Percentiles rank a stretch among this genome's conserved stretches.
Evolutionary conservation across 37 sponge, comb jelly and placozoan species (phyloP).

Genomic region (Chondrosia reniformis): DNA sequence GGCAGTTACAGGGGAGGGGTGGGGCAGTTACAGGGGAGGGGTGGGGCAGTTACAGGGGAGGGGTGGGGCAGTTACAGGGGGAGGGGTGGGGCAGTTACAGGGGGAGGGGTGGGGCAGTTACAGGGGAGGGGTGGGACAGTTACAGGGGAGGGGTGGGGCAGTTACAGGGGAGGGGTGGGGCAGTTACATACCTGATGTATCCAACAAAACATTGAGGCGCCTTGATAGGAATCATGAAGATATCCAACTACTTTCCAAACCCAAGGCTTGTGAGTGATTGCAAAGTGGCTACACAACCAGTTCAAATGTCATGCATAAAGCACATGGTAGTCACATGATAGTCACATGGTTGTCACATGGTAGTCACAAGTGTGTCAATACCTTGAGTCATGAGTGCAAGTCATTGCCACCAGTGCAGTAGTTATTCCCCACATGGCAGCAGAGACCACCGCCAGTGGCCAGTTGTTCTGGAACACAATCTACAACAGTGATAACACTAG

Average conservation of each 20-base stretch:
- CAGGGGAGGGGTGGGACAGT: neutral
- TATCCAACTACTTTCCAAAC: slow-evolving; percentile 80
- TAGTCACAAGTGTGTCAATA: neutral
- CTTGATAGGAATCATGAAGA: slow-evolving; percentile 77
- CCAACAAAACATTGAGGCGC: slow-evolving; percentile 81
- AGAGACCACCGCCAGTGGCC: slow-evolving; percentile 25
- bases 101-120: neutral
- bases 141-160: too few relatives aligned
- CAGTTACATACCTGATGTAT: slow-evolving; percentile 59
- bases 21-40: neutral
- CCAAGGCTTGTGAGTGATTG: slow-evolving; percentile 94
- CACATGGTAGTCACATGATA: neutral
- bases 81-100: neutral
- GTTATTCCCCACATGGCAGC: slow-evolving; percentile 65
- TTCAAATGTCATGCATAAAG: neutral
- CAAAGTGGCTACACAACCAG: slow-evolving; percentile 73
- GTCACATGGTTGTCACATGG: slow-evolving; percentile 12
- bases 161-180: slow-evolving; percentile 35
- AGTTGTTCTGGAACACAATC: slow-evolving; percentile 65
- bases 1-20: neutral
- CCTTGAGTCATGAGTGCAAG: slow-evolving; percentile 91
- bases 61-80: neutral
- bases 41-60: neutral
- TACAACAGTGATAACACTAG: neutral
- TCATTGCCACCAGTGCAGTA: slow-evolving; percentile 79